Percentiles rank a stretch among this genome's conserved stretches.
Conservation (phyloP, 2,888 invertebrate genomes). For the Steromphala cineraria region DNA sequence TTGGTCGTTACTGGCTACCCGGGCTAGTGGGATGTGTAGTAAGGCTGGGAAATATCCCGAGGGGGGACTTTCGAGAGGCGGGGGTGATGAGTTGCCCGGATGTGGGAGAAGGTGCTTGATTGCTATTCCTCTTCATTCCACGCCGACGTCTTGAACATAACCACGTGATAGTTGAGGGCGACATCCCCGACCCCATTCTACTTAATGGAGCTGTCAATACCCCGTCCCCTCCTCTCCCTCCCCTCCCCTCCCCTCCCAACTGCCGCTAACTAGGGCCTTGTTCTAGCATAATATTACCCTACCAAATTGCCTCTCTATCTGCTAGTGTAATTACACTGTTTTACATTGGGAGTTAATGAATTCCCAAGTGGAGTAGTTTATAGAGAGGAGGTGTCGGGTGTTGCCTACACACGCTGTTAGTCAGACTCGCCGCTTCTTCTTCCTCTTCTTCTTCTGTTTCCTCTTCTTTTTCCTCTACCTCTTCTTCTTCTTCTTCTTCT, state of each 20-base stretch:
- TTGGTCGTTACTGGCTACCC: background rate
- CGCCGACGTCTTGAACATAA: background rate
- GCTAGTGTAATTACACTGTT: background rate
- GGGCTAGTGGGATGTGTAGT: background rate
- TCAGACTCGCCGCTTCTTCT: too few species aligned
- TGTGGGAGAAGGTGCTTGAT: background rate
- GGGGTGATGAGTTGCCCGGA: background rate
- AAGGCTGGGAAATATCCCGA: background rate
- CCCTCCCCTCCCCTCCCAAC: background rate
- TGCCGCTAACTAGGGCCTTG: background rate
- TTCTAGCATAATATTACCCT: background rate
- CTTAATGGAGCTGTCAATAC: background rate
- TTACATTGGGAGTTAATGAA: constrained; percentile 14
- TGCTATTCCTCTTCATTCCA: background rate
- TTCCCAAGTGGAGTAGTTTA: constrained; percentile 10
- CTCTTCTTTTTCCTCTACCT: too few species aligned
- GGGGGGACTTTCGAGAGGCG: background rate
- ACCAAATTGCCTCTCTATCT: constrained; percentile 8
- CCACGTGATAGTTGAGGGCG: background rate
- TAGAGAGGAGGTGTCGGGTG: background rate
- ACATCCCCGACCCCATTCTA: background rate
- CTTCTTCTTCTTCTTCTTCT: too few species aligned
- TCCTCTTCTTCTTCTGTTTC: too few species aligned
- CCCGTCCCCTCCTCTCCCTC: background rate
- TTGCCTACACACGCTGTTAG: background rate